Conservation (phyloP, 2,797 vertebrate genomes). For the Potorous gilbertii region DNA sequence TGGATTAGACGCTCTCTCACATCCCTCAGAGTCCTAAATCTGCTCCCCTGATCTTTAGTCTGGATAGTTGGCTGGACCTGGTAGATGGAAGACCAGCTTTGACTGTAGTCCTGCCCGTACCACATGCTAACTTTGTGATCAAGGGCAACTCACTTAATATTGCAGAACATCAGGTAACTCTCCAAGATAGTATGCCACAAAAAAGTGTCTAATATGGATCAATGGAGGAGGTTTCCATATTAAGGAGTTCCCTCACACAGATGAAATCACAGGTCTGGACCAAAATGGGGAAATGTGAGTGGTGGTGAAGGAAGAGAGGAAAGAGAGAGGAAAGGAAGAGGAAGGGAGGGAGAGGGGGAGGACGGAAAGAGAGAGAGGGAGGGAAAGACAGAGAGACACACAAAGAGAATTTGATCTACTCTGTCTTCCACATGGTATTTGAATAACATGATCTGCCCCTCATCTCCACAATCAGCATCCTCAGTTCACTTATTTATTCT, state of each 20-base stretch:
- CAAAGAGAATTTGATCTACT: not conserved
- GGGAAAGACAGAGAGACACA: rapidly evolving
- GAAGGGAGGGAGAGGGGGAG: no score
- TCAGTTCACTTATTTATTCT: not conserved
- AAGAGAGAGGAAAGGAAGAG: not conserved
- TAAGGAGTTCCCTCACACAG: not conserved
- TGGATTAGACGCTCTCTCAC: not conserved
- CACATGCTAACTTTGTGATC: not conserved
- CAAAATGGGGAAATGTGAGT: not conserved
- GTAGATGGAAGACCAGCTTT: not conserved
- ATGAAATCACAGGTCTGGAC: not conserved
- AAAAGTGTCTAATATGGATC: not conserved
- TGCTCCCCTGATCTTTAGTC: not conserved
- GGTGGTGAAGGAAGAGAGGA: no score
- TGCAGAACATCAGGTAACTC: not conserved
- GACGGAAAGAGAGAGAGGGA: no score
- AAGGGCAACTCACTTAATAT: not conserved
- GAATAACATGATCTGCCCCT: not conserved
- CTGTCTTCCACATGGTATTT: not conserved
- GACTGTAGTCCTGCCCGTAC: not conserved
- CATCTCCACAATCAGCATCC: not conserved
- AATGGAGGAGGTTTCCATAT: not conserved
- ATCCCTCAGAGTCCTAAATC: not conserved
- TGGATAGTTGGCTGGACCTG: not conserved
- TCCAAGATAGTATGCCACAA: not conserved